Conservation (phyloP, 2,113 vertebrate species). For the Paradoxurus hermaphroditus region DNA sequence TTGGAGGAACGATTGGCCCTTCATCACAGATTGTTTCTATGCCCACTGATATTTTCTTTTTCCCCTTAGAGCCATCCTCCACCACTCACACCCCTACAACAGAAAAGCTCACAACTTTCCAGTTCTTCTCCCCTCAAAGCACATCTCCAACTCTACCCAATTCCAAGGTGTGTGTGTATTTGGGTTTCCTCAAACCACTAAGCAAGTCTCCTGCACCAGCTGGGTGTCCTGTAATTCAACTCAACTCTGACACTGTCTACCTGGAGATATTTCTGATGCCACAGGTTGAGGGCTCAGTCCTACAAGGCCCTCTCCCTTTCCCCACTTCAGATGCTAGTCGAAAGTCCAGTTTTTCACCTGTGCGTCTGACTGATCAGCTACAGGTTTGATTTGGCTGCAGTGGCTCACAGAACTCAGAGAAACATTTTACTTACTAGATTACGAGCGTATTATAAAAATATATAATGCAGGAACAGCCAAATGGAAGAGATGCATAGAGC, state of each 20-base stretch:
- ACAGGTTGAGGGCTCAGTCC: not conserved
- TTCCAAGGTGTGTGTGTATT: not conserved
- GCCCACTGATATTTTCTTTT: not conserved
- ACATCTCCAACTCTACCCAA: not conserved
- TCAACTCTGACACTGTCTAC: not conserved
- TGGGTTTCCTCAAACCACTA: not conserved
- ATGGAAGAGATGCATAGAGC: not conserved
- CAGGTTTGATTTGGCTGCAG: not conserved
- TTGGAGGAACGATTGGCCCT: not conserved
- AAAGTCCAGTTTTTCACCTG: not conserved
- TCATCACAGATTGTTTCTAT: not conserved
- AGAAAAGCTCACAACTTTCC: not conserved
- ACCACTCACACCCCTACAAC: not conserved
- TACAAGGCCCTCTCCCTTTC: fast-evolving
- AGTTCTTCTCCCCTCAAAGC: not conserved
- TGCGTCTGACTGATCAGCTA: not conserved
- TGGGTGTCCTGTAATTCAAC: not conserved
- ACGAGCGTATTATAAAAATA: not conserved
- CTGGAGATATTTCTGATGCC: no score
- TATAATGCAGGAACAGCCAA: not conserved
- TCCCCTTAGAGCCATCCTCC: not conserved
- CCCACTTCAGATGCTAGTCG: not conserved
- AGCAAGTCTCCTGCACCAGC: not conserved
- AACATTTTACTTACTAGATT: not conserved
- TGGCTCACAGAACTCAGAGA: not conserved